phyloP scores from a whole-genome alignment of 2,888 invertebrate species.

The Leucophora obtusa region DNA sequence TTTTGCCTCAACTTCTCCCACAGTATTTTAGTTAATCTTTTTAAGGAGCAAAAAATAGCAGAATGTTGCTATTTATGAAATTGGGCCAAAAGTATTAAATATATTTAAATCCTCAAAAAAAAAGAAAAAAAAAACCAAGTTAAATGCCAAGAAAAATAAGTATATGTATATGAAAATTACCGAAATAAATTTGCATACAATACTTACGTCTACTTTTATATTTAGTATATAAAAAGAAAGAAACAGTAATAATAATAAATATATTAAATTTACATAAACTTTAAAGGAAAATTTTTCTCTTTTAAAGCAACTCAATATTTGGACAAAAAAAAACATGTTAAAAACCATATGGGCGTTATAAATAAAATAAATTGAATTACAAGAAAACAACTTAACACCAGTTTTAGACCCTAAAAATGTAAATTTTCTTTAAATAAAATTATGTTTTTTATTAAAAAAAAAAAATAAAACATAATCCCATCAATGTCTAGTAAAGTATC shows the following conservation, averaged over 20 bases:
- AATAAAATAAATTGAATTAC: slow-evolving; percentile 3
- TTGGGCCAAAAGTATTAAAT: slow-evolving; percentile 63
- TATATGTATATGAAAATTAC: slow-evolving; percentile 31
- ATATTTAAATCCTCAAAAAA: slow-evolving; percentile 52
- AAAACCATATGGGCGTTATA: slow-evolving; percentile 7
- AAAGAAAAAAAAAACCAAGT: slow-evolving; percentile 5
- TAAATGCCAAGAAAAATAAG: slow-evolving; percentile 51
- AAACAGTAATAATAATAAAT: slow-evolving; percentile 11
- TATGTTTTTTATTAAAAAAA: neutral
- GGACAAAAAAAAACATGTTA: neutral
- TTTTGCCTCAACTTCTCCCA: slow-evolving; percentile 7
- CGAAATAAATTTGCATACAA: slow-evolving; percentile 53
- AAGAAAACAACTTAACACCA: slow-evolving; percentile 5
- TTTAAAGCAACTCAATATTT: slow-evolving; percentile 1
- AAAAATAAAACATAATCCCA: slow-evolving; percentile 17
- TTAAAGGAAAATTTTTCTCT: neutral
- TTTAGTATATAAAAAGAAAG: neutral
- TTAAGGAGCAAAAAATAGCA: slow-evolving; percentile 17
- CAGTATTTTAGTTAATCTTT: slow-evolving; percentile 40
- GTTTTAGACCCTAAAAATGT: slow-evolving; percentile 14
- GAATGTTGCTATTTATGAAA: slow-evolving; percentile 32
- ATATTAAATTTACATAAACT: slow-evolving; percentile 34
- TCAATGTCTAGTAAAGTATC: slow-evolving; percentile 21
- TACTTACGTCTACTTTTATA: neutral
- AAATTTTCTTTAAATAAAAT: slow-evolving; percentile 17